Evolutionary conservation across 2,797 vertebrate species (phyloP).

Genomic region (Tolypeutes matacus): DNA sequence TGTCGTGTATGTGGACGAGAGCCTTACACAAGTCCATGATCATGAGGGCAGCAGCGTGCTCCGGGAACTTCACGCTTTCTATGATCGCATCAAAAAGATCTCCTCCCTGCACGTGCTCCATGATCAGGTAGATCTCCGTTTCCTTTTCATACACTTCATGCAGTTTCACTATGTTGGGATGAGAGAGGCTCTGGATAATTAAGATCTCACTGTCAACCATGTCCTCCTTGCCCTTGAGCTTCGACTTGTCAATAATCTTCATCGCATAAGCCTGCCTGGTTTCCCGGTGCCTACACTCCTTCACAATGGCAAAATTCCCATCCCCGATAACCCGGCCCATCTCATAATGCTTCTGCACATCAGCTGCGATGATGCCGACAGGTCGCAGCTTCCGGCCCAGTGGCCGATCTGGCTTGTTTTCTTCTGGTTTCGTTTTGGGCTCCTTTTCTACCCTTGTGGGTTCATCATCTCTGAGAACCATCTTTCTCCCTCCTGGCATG

Average conservation of each 20-base stretch:
- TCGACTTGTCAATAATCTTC: constrained; percentile 96
- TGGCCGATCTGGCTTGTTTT: constrained; percentile 74
- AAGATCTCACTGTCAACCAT: constrained; percentile 98
- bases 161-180: constrained; percentile 95
- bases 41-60: constrained; percentile 93
- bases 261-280: constrained; percentile 91
- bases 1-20: constrained; percentile 95
- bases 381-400: constrained; percentile 77
- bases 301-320: constrained; percentile 97
- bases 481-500: constrained; percentile 77
- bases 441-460: constrained; percentile 74
- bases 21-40: constrained; percentile 95
- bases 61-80: constrained; percentile 93
- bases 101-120: constrained; percentile 96
- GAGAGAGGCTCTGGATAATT: constrained; percentile 93
- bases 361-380: constrained; percentile 85
- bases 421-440: constrained; percentile 75
- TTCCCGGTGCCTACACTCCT: constrained; percentile 91
- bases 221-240: constrained; percentile 95
- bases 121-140: constrained; percentile 94
- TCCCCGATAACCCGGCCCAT: constrained; percentile 95
- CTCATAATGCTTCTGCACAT: constrained; percentile 93
- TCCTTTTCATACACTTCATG: constrained; percentile 94
- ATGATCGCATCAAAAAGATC: constrained; percentile 98
- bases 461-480: constrained; percentile 56